These are phyloP conservation scores for Papilio polytes DNA, from an alignment of 1,140 invertebrate species.

Conservation along the genomic window DNA sequence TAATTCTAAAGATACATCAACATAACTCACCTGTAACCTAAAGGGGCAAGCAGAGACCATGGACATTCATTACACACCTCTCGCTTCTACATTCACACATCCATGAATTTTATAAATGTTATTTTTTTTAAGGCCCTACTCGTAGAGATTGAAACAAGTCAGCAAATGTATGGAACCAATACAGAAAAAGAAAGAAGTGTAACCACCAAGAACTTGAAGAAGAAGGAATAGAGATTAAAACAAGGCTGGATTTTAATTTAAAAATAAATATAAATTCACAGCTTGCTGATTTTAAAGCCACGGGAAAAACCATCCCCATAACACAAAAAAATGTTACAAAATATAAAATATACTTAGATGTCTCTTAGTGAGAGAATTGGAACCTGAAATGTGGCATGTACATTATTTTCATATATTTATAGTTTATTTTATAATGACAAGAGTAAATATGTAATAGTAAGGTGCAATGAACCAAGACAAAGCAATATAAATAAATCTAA, in stretches of 20 bases:
- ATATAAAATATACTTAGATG: neutral
- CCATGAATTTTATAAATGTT: neutral
- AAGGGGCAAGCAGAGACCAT: no score
- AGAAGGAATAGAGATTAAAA: neutral
- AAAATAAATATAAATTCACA: neutral
- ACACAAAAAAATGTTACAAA: neutral
- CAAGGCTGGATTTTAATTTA: neutral
- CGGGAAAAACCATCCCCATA: neutral
- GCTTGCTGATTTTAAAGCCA: neutral
- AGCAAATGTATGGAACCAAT: neutral
- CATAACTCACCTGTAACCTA: no score
- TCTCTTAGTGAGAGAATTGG: no score
- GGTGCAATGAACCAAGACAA: neutral
- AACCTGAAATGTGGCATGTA: no score
- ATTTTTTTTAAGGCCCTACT: constrained; percentile 19
- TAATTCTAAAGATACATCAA: no score
- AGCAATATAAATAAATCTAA: neutral
- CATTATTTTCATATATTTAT: no score
- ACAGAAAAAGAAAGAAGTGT: neutral
- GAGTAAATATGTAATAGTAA: neutral
- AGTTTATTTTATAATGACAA: no score
- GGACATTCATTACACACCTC: no score
- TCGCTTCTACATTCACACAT: no score
- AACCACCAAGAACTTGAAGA: neutral
- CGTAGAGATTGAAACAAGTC: neutral